phyloP scores from a whole-genome alignment of 2,113 vertebrate species.

The Paramisgurnus dabryanus region DNA sequence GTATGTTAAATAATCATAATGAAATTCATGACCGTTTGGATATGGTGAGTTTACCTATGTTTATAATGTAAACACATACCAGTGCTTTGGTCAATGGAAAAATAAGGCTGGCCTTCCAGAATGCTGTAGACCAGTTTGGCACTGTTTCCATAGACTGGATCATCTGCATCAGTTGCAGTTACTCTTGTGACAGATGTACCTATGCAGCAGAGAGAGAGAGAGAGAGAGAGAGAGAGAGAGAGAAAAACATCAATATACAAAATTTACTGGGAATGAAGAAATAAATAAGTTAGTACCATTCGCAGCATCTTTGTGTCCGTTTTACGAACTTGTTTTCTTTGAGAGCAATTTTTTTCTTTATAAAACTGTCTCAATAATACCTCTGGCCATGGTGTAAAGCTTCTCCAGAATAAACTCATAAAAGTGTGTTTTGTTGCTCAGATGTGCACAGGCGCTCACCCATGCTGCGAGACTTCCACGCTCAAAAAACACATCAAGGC shows the following conservation, averaged over 20 bases:
- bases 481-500: slow-evolving; percentile 14
- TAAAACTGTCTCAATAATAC: slow-evolving; percentile 8
- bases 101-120: slow-evolving; percentile 96
- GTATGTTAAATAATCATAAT: slow-evolving; percentile 18
- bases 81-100: slow-evolving; percentile 94
- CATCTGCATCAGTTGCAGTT: slow-evolving; percentile 94
- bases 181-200: slow-evolving; percentile 94
- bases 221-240: slow-evolving; percentile 46
- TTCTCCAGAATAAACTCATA: slow-evolving; percentile 35
- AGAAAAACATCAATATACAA: not conserved
- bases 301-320: not conserved
- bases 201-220: slow-evolving; percentile 59
- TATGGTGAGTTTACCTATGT: not conserved
- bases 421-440: slow-evolving; percentile 26
- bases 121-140: slow-evolving; percentile 97
- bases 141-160: slow-evolving; percentile 96
- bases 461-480: slow-evolving; percentile 24
- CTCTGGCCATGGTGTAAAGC: slow-evolving; percentile 1
- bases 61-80: slow-evolving; percentile 73
- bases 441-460: slow-evolving; percentile 3
- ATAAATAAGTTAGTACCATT: not conserved
- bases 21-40: slow-evolving; percentile 40
- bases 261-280: slow-evolving; percentile 2
- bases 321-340: slow-evolving; percentile 13
- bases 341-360: not conserved